phyloP scores from a whole-genome alignment of 1,140 invertebrate species.

The Choristoneura fumiferana region DNA sequence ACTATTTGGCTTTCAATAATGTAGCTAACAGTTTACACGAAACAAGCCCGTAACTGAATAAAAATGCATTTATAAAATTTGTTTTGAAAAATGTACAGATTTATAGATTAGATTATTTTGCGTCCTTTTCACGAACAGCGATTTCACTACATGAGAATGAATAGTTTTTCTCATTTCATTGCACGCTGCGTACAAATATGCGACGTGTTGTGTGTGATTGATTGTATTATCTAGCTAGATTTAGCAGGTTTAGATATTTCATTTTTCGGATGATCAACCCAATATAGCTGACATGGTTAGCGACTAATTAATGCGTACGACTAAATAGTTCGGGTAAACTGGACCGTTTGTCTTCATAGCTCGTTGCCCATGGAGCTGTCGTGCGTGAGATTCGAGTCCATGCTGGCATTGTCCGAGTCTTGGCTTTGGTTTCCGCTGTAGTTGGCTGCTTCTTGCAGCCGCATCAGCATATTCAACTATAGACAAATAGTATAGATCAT shows the following conservation, averaged over 20 bases:
- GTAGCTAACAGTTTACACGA: slow-evolving; percentile 36
- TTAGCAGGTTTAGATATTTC: too few relatives aligned
- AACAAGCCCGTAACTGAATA: slow-evolving; percentile 7
- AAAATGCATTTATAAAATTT: not conserved
- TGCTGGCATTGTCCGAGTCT: slow-evolving; percentile 89
- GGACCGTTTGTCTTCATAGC: slow-evolving; percentile 41
- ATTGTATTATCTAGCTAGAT: too few relatives aligned
- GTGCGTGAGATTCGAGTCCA: slow-evolving; percentile 85
- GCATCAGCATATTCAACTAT: slow-evolving; percentile 96
- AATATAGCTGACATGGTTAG: slow-evolving; percentile 8
- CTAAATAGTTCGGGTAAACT: too few relatives aligned
- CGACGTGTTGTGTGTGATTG: too few relatives aligned
- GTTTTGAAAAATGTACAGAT: slow-evolving; percentile 27
- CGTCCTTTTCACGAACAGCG: too few relatives aligned
- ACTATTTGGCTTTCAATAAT: slow-evolving; percentile 74
- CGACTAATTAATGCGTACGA: not conserved
- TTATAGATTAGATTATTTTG: slow-evolving; percentile 18
- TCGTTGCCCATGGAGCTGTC: slow-evolving; percentile 82
- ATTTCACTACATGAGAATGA: too few relatives aligned
- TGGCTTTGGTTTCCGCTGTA: slow-evolving; percentile 92
- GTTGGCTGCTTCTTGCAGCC: slow-evolving; percentile 95
- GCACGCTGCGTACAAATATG: too few relatives aligned
- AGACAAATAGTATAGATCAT: slow-evolving; percentile 47
- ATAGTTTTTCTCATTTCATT: too few relatives aligned
- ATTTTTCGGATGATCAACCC: too few relatives aligned